Evolutionary conservation across 2,797 vertebrate genomes (phyloP).

Genomic region (Enteromius trimaculatus): DNA sequence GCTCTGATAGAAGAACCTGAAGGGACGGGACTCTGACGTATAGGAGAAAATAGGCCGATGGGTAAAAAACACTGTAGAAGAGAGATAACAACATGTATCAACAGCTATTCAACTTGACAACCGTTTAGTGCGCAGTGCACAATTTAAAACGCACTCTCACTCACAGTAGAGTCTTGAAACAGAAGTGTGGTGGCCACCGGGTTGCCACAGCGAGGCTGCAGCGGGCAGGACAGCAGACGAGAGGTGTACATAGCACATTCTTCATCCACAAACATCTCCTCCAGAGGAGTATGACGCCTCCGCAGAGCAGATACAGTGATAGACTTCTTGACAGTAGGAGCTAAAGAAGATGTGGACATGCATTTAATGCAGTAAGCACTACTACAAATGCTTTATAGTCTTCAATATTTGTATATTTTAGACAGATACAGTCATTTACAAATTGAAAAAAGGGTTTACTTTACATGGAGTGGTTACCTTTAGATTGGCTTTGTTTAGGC

Average conservation of each 20-base stretch:
- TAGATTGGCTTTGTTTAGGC: conserved; percentile 38
- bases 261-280: conserved; percentile 76
- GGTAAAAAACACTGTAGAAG: conserved; percentile 77
- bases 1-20: conserved; percentile 23
- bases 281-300: conserved; percentile 66
- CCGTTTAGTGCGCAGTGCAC: neutral
- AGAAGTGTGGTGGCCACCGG: conserved; percentile 74
- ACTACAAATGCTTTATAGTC: neutral
- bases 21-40: conserved; percentile 13
- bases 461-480: conserved; percentile 46
- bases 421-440: neutral
- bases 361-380: neutral
- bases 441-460: neutral
- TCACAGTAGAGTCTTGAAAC: conserved; percentile 75
- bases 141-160: conserved; percentile 34
- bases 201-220: conserved; percentile 72
- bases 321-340: neutral
- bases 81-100: conserved; percentile 38
- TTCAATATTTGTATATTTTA: neutral
- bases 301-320: conserved; percentile 62
- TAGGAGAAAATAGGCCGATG: conserved; percentile 57
- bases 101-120: neutral
- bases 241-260: conserved; percentile 77
- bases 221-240: conserved; percentile 44
- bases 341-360: neutral